A percentile compares a stretch with the other conserved stretches of the same genome.
Evolutionary conservation across 2,888 invertebrate genomes (phyloP).

Genomic region (Lasius fuliginosus): DNA sequence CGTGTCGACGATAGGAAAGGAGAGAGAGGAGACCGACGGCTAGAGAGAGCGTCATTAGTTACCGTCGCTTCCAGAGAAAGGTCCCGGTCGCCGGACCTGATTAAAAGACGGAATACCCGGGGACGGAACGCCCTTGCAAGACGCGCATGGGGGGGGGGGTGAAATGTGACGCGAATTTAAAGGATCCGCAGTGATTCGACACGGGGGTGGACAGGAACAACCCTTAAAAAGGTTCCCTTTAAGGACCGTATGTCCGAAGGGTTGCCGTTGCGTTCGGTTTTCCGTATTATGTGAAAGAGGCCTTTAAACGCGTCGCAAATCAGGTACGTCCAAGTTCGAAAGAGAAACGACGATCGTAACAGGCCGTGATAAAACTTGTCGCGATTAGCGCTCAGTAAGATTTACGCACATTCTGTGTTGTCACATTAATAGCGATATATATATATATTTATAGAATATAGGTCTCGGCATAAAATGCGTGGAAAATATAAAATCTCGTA

Average conservation of each 20-base stretch:
- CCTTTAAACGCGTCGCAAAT: slow-evolving; percentile 57
- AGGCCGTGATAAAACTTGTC: slow-evolving; percentile 8
- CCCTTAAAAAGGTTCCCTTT: slow-evolving; percentile 82
- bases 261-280: slow-evolving; percentile 74
- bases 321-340: slow-evolving; percentile 17
- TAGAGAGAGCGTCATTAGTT: slow-evolving; percentile 82
- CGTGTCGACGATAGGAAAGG: slow-evolving; percentile 56
- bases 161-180: slow-evolving; percentile 86
- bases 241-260: slow-evolving; percentile 78
- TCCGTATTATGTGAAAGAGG: slow-evolving; percentile 62
- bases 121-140: slow-evolving; percentile 75
- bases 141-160: slow-evolving; percentile 78
- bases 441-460: not conserved
- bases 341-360: slow-evolving; percentile 27
- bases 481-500: not conserved
- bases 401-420: slow-evolving; percentile 7
- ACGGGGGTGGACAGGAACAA: slow-evolving; percentile 78
- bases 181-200: slow-evolving; percentile 83
- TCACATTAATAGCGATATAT: not conserved
- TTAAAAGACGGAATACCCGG: slow-evolving; percentile 83
- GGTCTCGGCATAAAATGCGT: not conserved
- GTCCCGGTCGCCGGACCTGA: slow-evolving; percentile 82
- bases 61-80: slow-evolving; percentile 80
- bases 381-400: slow-evolving; percentile 22
- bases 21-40: slow-evolving; percentile 40